phyloP scores from a whole-genome alignment of 2,888 invertebrate species.

The Hyalella azteca region DNA sequence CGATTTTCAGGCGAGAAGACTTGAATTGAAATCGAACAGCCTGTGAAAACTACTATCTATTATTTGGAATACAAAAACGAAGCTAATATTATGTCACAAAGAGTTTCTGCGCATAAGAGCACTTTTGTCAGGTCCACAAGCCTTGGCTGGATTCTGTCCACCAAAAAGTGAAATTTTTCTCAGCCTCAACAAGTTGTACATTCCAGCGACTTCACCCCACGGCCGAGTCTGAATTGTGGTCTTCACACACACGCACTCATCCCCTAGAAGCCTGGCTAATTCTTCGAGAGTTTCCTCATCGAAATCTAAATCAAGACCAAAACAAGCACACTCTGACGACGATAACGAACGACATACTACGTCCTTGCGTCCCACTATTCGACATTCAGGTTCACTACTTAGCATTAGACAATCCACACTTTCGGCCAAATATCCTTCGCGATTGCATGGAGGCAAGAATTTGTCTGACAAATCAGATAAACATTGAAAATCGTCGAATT shows the following conservation, averaged over 20 bases:
- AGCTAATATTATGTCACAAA: background rate
- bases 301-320: slow-evolving; percentile 34
- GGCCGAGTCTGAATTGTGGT: slow-evolving; percentile 31
- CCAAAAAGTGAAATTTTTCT: background rate
- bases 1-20: no score
- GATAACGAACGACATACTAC: background rate
- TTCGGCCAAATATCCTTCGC: no score
- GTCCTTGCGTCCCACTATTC: background rate
- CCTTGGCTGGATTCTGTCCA: background rate
- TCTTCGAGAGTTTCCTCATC: slow-evolving; percentile 11
- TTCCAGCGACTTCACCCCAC: slow-evolving; percentile 41
- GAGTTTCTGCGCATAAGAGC: background rate
- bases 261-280: background rate
- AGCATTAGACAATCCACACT: no score
- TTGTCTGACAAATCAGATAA: no score
- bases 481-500: no score
- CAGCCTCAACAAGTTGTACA: slow-evolving; percentile 44
- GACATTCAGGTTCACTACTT: background rate
- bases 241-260: background rate
- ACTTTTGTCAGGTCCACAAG: background rate
- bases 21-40: no score
- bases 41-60: no score
- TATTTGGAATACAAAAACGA: no score
- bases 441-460: no score
- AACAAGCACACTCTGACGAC: background rate